phyloP scores from a whole-genome alignment of 2,113 vertebrate species.

The Ivindomyrus marchei region DNA sequence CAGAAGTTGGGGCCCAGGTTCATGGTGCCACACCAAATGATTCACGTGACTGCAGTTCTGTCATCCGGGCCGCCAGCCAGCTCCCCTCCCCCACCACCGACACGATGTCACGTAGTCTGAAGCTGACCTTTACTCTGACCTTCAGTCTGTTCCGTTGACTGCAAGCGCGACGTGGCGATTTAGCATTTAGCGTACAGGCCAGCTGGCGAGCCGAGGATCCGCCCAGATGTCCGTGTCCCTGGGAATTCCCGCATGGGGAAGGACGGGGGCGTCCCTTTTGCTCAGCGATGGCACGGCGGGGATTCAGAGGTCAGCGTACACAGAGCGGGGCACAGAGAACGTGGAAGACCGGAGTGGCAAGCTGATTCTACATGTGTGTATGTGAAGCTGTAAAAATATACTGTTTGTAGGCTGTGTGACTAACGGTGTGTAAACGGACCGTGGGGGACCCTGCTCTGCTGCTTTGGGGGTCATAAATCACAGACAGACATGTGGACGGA shows the following conservation, averaged over 20 bases:
- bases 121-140: background rate
- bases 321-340: background rate
- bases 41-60: background rate
- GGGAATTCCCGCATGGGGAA: background rate
- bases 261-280: background rate
- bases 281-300: background rate
- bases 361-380: background rate
- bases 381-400: constrained; percentile 16
- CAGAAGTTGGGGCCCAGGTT: background rate
- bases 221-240: background rate
- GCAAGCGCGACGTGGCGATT: background rate
- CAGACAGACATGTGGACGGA: background rate
- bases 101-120: background rate
- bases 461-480: background rate
- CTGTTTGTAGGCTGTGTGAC: background rate
- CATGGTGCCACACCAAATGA: background rate
- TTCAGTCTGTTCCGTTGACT: background rate
- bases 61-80: background rate
- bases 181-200: background rate
- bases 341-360: background rate
- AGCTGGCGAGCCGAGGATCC: background rate
- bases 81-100: background rate
- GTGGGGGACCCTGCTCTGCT: background rate
- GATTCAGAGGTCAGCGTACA: background rate
- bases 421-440: background rate